Evolutionary conservation across 2,888 invertebrate genomes (phyloP), one percentile per base, ranked within the genome.

Genomic region (Pristionchus japonicus): DNA sequence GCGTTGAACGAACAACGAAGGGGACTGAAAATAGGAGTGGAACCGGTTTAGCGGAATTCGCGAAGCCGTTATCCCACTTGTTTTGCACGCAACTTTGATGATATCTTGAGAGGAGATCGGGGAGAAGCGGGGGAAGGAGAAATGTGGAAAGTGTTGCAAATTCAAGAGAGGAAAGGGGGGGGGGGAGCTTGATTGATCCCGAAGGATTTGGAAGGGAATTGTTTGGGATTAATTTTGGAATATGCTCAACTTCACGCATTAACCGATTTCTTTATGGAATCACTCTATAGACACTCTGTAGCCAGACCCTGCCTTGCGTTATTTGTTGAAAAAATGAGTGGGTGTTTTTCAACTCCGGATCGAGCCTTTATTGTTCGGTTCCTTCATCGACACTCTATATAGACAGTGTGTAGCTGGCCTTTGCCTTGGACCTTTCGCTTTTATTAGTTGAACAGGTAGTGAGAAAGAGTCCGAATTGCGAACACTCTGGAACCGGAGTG

Each of bases 401-500:
- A 57, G n/a, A 57, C 57, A n/a, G 57, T 6, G 0, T n/a, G 57
- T 6, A 57, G n/a, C 57, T 23, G 23, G 9, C 17, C 17, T 52
- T 7, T 23, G 52, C 57, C 64, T 34, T 67, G 27, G 34, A 13
- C 31, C 40, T 74, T 74, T 74, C 74, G 7, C 74, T 40, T 74
- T 74, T 74, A 74, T 20, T 74, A 74, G 40, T 74, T 74, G 74
- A 20, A 2, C 34, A 70, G 70, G 20, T 74, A 74, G 40, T 74
- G 37, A 40, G 11, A 2, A 15, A 70, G 70, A 23, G 70, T 70
- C 74, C 74, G 74, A 74, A 74, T 40, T 23, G 23, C 31, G 74
- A 74, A 74, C 74, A 74, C 74, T 74, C 74, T 74, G 49, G 47
- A 49, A 49, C 47, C 37, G 80, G 80, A 80, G 80, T 77, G 47